Evolutionary conservation across 2,888 invertebrate genomes (phyloP), one percentile per base, ranked within the genome.

Genomic region (Himalopsyche japonica): DNA sequence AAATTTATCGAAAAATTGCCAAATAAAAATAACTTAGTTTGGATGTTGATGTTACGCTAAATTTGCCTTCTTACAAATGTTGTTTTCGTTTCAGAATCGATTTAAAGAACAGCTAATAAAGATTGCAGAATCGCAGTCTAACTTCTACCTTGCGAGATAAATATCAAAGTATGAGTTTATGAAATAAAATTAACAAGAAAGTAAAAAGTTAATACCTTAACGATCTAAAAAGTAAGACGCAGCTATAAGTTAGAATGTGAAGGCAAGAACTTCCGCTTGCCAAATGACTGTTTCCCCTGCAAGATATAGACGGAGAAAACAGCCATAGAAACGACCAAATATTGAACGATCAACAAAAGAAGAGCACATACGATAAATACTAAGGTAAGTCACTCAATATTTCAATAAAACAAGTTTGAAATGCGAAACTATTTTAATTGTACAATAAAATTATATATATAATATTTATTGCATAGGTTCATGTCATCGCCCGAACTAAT

Each of bases 201-300:
- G 76, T 83, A 80, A 83, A 83, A 80, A 79, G 37, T 37, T 81
- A 81, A 81, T 81, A 76, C 43, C 76, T 57, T 82, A 82, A 82
- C 77, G 82, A 82, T 49, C 57, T 24, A 57, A 57, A 57, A 15
- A 49, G 24, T 27, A 49, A 49, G 82, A 82, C 18, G 82, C 34
- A 49, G 82, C 57, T 32, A 82, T 32, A 49, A 30, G 47, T 10
- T 57, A 18, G 82, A 64, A 32, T 20, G 80, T 43, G 77, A 48
- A 18, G 20, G 70, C 57, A 76, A 64, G 82, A 64, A 77, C 20
- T 57, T 57, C 57, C 57, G 57, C 57, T 57, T 82, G 82, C 80
- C 85, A 85, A 82, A 85, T 80, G 82, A 85, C 85, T 82, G 85
- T 82, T 82, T 82, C 78, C 81, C 78, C 20, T 24, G 57, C 57